Base-by-base conservation (phyloP, 1,140 invertebrate species). In the Nilaparvata lugens region DNA sequence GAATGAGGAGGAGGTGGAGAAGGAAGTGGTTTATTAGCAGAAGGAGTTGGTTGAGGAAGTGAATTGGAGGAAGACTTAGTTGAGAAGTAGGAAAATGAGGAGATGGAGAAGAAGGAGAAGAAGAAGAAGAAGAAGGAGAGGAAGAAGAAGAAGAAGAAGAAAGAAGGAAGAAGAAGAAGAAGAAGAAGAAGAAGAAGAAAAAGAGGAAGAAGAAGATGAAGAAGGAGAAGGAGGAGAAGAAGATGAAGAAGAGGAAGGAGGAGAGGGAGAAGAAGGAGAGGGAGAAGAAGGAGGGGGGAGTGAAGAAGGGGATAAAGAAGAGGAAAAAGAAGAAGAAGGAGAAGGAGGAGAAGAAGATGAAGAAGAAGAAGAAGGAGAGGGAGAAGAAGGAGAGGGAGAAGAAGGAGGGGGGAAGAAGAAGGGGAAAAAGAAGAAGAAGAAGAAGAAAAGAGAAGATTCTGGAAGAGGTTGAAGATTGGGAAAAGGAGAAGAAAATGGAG, bases 241-340 rank as follows among this genome's bases (percentile, higher is more conserved):
- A 48, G 43, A 43, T 23, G 28, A 6, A 58, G 56, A 58, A 23
- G 48, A 25, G 31, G 56, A 58, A 23, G 31, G 43, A 48, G 6
- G 28, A 43, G 28, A 43, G 24, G 38, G 40, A 28, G 38, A 28
- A 60, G 43, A 52, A 18, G 53, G 43, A 60, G 45, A 60, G 48
- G 53, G 35, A 60, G 24, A 53, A 51, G 40, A 51, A 60, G 58
- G 53, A n/a, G 53, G 43, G 40, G 48, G 40, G 25, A 51, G 48
- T 38, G 48, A 60, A 51, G 53, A 51, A 60, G 16, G 35, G 58
- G 53, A 51, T 25, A 19, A 60, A 51, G 53, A 25, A 60, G 35
- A 60, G 58, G 53, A 51, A 60, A 19, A 60, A 51, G 53, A 51
- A 60, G 35, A 60, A 51, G 53, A 51, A 60, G 35, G 53, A 51